Conservation (phyloP, 2,113 vertebrate genomes). For the Oncorhynchus masou region DNA sequence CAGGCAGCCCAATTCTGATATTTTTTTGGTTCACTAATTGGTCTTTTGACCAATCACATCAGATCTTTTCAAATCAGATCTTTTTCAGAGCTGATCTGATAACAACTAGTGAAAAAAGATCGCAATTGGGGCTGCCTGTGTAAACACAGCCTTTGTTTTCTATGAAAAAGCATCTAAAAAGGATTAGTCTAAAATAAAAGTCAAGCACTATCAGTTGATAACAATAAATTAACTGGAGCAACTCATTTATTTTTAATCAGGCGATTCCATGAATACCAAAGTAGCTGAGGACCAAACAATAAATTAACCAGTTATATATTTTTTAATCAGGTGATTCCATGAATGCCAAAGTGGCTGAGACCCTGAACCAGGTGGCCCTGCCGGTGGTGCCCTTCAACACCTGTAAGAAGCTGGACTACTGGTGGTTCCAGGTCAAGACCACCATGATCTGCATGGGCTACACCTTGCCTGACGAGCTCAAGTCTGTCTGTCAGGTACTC, state of each 20-base stretch:
- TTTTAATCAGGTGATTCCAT: constrained; percentile 62
- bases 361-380: constrained; percentile 73
- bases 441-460: constrained; percentile 79
- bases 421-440: constrained; percentile 79
- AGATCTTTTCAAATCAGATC: no score
- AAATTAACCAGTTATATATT: background rate
- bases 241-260: constrained; percentile 37
- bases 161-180: background rate
- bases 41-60: no score
- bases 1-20: no score
- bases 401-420: constrained; percentile 75
- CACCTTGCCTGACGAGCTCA: constrained; percentile 73
- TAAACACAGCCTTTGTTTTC: no score
- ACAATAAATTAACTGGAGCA: background rate
- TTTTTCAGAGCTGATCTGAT: no score
- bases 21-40: no score
- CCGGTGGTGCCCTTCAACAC: constrained; percentile 72
- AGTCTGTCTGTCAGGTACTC: constrained; percentile 74
- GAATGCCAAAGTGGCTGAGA: constrained; percentile 65
- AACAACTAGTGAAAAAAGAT: no score
- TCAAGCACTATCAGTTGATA: background rate
- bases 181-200: background rate
- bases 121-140: no score
- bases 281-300: constrained; percentile 50
- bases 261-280: constrained; percentile 65